These are phyloP conservation scores for Tympanoctomys barrerae DNA, from an alignment of 2,797 vertebrate genomes.

Conservation along the genomic window DNA sequence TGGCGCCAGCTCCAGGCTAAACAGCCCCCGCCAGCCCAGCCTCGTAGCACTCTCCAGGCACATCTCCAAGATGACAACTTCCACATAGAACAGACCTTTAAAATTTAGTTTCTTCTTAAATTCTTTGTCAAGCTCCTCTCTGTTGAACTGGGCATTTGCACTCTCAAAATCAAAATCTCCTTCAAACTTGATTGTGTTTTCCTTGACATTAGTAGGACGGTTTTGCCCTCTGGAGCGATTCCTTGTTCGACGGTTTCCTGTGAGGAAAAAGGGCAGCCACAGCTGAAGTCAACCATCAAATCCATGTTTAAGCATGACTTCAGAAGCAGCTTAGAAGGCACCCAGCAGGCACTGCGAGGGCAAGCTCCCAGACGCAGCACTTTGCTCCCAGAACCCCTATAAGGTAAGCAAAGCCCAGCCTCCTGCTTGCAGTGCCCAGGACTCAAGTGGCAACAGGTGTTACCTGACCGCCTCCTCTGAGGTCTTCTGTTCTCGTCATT, in stretches of 20 bases:
- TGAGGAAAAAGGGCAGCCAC: slow-evolving; percentile 67
- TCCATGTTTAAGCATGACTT: background rate
- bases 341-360: too few relatives aligned
- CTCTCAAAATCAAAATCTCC: slow-evolving; percentile 99
- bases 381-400: background rate
- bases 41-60: background rate
- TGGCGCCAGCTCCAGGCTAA: background rate
- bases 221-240: slow-evolving; percentile 94
- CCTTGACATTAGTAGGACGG: slow-evolving; percentile 89
- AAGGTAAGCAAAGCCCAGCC: background rate
- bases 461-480: slow-evolving; percentile 94
- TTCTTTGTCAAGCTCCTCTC: slow-evolving; percentile 95
- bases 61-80: background rate
- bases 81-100: slow-evolving; percentile 90
- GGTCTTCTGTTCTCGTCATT: slow-evolving; percentile 93
- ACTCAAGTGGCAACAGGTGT: slow-evolving; percentile 47
- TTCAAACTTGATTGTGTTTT: slow-evolving; percentile 95
- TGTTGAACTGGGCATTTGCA: slow-evolving; percentile 97
- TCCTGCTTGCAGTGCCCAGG: background rate
- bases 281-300: slow-evolving; percentile 69
- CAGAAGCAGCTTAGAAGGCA: background rate
- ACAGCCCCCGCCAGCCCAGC: background rate
- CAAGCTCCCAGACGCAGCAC: background rate
- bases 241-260: slow-evolving; percentile 93
- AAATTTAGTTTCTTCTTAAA: slow-evolving; percentile 91